These are phyloP conservation scores for Vicugna pacos DNA, from an alignment of 2,113 vertebrate genomes.

Conservation along the genomic window DNA sequence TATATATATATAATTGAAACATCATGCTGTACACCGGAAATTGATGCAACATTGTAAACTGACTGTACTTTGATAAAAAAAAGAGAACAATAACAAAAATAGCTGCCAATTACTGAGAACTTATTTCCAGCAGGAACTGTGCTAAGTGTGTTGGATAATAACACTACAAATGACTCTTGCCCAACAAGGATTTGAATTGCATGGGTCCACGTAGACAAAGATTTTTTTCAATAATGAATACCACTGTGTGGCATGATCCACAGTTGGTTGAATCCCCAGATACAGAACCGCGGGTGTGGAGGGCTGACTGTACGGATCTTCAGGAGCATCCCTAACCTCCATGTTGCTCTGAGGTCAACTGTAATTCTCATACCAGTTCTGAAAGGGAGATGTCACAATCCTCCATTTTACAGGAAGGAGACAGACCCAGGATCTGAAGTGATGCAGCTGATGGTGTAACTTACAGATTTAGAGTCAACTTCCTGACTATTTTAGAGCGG, in stretches of 20 bases:
- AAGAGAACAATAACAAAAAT: neutral
- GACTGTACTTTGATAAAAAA: too few relatives aligned
- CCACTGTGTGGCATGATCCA: neutral
- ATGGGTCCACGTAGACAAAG: neutral
- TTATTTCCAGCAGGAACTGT: neutral
- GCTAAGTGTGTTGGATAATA: neutral
- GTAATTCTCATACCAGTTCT: neutral
- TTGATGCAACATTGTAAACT: too few relatives aligned
- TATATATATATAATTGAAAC: too few relatives aligned
- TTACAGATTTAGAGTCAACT: neutral
- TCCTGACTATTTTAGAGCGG: neutral
- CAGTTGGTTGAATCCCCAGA: neutral
- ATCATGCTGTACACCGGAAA: too few relatives aligned
- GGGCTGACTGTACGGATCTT: neutral
- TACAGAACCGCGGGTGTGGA: neutral
- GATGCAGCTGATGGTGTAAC: neutral
- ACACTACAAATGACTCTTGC: neutral
- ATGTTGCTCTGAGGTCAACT: neutral
- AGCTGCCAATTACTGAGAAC: neutral
- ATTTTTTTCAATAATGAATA: neutral
- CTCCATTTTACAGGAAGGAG: neutral
- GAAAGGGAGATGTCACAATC: neutral
- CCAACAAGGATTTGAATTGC: neutral
- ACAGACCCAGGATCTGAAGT: neutral
- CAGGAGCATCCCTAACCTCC: neutral